Evolutionary conservation across 2,797 vertebrate species (phyloP).

Genomic region (Scleropages formosus): DNA sequence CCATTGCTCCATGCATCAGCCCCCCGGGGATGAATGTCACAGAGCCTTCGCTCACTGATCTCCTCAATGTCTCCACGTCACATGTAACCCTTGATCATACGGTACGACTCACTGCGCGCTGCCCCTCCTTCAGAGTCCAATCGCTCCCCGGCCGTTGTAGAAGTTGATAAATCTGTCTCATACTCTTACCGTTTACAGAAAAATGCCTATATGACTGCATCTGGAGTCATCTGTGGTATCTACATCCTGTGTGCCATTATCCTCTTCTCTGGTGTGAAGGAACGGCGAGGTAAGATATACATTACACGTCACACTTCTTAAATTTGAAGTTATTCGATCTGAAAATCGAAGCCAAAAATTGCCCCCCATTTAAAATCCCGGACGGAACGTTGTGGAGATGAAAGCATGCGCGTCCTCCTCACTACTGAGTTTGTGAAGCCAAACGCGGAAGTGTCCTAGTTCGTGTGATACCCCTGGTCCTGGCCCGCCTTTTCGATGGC

Average conservation of each 20-base stretch:
- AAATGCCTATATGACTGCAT: conserved; percentile 82
- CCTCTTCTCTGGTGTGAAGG: conserved; percentile 78
- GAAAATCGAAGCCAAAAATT: no score
- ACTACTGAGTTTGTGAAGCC: no score
- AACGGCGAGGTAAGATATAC: conserved; percentile 73
- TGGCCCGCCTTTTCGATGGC: no score
- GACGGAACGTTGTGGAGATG: no score
- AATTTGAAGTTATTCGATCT: no score
- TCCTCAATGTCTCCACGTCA: conserved; percentile 60
- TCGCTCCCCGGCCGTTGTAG: background rate
- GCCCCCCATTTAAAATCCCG: no score
- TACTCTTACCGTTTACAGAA: conserved; percentile 64
- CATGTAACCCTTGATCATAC: conserved; percentile 64
- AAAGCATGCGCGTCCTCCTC: no score
- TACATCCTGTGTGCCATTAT: conserved; percentile 81
- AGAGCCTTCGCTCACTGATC: conserved; percentile 45
- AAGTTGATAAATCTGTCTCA: background rate
- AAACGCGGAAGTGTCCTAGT: no score
- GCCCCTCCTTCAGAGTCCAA: background rate
- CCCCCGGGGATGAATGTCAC: conserved; percentile 36
- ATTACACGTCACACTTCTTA: no score
- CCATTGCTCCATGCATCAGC: conserved; percentile 71
- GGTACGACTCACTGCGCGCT: conserved; percentile 50
- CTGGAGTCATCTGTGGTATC: conserved; percentile 80
- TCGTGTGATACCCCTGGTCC: no score